These are phyloP conservation scores for Okapia johnstoni DNA, from an alignment of 2,113 vertebrate genomes.

Conservation along the genomic window DNA sequence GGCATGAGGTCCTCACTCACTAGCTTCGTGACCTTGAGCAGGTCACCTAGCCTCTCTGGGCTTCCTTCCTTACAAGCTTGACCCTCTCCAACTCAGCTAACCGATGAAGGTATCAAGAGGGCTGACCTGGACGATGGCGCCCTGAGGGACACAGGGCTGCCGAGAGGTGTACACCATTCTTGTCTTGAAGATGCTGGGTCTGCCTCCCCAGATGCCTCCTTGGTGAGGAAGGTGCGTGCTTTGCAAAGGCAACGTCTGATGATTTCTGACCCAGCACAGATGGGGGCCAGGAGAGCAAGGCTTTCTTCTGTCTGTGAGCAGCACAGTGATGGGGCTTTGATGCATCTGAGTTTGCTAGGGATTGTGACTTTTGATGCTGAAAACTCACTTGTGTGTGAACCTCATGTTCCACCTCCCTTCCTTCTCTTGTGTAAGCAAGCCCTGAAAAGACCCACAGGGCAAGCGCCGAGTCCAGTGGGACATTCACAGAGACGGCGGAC, in stretches of 20 bases:
- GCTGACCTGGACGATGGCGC: fast-evolving
- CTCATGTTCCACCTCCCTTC: constrained; percentile 31
- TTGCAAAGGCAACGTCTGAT: background rate
- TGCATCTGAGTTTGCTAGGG: background rate
- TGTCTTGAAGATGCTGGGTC: background rate
- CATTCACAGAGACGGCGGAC: background rate
- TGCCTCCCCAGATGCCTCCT: background rate
- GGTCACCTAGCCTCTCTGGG: background rate
- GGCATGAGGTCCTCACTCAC: background rate
- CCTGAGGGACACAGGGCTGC: background rate
- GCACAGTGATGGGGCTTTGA: background rate
- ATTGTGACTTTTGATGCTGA: constrained; percentile 33
- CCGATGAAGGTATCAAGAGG: background rate
- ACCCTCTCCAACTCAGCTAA: background rate
- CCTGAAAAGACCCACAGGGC: background rate
- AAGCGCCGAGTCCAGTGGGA: background rate
- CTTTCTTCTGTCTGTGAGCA: background rate
- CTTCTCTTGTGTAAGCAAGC: background rate
- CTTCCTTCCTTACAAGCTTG: background rate
- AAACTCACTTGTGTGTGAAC: constrained; percentile 49
- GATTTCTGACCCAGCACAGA: background rate
- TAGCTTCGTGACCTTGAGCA: background rate
- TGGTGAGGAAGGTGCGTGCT: background rate
- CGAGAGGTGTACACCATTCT: fast-evolving
- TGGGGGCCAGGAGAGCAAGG: background rate